phyloP scores from a whole-genome alignment of 2,797 vertebrate genomes.

The Buceros bicornis region DNA sequence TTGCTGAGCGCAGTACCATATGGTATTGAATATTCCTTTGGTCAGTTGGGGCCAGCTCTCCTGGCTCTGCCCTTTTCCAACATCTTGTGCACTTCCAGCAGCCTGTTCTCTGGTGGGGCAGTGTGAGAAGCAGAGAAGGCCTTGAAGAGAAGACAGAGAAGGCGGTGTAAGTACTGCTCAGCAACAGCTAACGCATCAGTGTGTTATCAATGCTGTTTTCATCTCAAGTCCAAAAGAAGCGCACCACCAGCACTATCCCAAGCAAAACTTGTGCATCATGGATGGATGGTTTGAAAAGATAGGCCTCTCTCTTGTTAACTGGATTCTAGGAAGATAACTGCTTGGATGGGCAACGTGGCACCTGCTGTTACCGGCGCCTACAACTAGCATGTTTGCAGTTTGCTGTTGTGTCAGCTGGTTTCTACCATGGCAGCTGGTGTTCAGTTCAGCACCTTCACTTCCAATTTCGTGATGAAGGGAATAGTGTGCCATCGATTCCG shows the following conservation, averaged over 20 bases:
- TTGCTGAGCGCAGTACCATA: not conserved
- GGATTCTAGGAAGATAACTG: not conserved
- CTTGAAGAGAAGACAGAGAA: too few species aligned
- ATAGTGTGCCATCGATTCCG: not conserved
- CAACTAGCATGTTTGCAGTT: not conserved
- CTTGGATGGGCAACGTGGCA: fast-evolving
- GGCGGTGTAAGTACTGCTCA: not conserved
- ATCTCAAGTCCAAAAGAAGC: not conserved
- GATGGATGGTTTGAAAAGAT: not conserved
- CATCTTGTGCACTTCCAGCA: not conserved
- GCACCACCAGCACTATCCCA: not conserved
- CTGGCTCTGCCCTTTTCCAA: not conserved
- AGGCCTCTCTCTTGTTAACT: not conserved
- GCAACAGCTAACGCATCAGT: not conserved
- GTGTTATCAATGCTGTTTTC: not conserved
- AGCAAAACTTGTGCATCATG: not conserved
- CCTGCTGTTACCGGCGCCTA: not conserved
- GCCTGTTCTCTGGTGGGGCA: not conserved
- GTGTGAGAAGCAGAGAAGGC: not conserved
- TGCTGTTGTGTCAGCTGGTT: not conserved
- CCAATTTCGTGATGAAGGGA: not conserved
- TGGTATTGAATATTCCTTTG: not conserved
- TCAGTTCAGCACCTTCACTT: not conserved
- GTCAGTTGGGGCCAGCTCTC: not conserved
- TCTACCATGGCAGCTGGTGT: not conserved